Percentiles rank a stretch among this genome's conserved stretches.
phyloP scores from a whole-genome alignment of 1,140 invertebrate genomes.

The Teleogryllus occipitalis region DNA sequence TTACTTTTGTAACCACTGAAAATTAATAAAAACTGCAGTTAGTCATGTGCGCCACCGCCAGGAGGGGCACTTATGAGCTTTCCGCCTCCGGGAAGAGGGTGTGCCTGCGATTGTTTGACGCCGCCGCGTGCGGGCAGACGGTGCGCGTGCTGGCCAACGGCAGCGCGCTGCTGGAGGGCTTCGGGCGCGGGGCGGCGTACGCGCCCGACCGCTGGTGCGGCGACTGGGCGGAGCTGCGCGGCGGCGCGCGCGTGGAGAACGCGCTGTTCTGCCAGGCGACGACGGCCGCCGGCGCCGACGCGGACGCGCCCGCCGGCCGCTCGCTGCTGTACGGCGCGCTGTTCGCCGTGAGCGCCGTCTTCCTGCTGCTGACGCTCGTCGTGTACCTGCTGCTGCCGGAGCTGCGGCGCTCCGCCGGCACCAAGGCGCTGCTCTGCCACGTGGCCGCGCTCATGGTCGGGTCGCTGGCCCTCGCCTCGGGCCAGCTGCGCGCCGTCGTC shows the following conservation, averaged over 20 bases:
- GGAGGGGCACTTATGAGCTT: no score
- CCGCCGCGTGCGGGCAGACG: no score
- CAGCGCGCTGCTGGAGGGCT: not conserved
- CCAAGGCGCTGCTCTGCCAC: conserved; percentile 26
- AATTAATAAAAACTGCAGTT: no score
- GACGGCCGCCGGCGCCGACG: not conserved
- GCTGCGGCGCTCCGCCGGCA: conserved; percentile 23
- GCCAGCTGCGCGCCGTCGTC: conserved; percentile 9
- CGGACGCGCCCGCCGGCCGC: not conserved
- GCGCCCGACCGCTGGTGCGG: not conserved
- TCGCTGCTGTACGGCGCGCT: conserved; percentile 9
- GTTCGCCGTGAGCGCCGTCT: conserved; percentile 21
- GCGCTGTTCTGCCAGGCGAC: not conserved
- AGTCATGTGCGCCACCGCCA: no score
- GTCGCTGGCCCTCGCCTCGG: conserved; percentile 12
- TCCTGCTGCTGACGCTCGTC: conserved; percentile 23
- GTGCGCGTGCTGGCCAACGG: not conserved
- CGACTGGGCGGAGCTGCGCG: not conserved
- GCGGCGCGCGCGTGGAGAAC: not conserved
- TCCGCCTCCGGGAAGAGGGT: no score
- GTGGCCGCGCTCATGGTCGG: conserved; percentile 13
- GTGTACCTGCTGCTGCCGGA: conserved; percentile 25
- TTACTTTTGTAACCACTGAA: no score
- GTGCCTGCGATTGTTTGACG: no score
- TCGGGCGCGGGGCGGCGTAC: not conserved